Conservation (phyloP, 2,888 invertebrate species). For the Lasius fuliginosus region DNA sequence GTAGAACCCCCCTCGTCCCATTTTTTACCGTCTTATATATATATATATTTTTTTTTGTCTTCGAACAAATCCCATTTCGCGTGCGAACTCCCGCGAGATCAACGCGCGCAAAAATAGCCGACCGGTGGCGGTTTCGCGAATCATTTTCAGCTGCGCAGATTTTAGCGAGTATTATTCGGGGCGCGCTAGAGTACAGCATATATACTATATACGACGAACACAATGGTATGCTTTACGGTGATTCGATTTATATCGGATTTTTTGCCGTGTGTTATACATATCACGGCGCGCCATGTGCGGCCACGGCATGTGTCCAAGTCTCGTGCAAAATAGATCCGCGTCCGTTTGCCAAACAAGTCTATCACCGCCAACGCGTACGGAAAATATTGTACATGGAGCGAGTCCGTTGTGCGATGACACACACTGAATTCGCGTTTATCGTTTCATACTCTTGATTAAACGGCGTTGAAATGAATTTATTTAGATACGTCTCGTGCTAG, state of each 20-base stretch:
- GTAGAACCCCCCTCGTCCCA: too few species aligned
- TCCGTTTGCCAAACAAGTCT: conserved; percentile 65
- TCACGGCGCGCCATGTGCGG: conserved; percentile 46
- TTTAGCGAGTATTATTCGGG: conserved; percentile 47
- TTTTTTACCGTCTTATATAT: not conserved
- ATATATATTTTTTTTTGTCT: conserved; percentile 5
- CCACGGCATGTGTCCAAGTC: conserved; percentile 58
- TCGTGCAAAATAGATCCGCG: conserved; percentile 50
- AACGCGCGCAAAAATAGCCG: conserved; percentile 11
- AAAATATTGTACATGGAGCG: conserved; percentile 57
- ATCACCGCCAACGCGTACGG: conserved; percentile 57
- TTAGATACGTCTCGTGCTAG: not conserved
- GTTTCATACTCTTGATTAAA: conserved; percentile 9
- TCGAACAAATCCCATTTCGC: not conserved
- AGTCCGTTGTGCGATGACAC: conserved; percentile 48
- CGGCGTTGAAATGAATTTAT: conserved; percentile 15
- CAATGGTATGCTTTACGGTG: conserved; percentile 70
- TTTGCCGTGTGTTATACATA: conserved; percentile 60
- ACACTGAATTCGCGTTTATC: not conserved
- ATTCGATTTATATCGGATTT: conserved; percentile 76
- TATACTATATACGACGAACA: conserved; percentile 53
- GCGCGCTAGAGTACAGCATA: conserved; percentile 27
- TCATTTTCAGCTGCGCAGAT: conserved; percentile 60
- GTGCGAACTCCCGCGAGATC: not conserved
- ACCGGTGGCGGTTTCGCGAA: conserved; percentile 21